These are phyloP conservation scores for Polymixis flavicincta DNA, from an alignment of 2,888 invertebrate genomes.

Conservation along the genomic window DNA sequence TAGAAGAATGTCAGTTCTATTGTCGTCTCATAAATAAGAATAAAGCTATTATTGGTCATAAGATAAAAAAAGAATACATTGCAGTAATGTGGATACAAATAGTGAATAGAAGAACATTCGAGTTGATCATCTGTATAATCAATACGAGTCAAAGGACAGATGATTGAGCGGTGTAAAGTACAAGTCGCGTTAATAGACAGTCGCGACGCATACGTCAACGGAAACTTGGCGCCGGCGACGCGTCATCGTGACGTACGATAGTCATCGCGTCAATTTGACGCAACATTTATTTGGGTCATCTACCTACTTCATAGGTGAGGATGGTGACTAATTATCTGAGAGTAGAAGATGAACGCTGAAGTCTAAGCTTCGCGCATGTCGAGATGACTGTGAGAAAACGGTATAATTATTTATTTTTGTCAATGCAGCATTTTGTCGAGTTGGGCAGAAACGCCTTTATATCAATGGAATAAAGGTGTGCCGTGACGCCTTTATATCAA, in stretches of 20 bases:
- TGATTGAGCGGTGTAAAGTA: conserved; percentile 59
- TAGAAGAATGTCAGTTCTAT: not conserved
- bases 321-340: not conserved
- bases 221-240: conserved; percentile 40
- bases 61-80: not conserved
- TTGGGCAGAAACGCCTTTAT: conserved; percentile 1
- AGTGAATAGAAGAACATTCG: conserved; percentile 32
- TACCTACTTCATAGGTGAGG: not conserved
- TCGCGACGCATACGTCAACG: conserved; percentile 51
- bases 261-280: conserved; percentile 22
- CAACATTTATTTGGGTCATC: conserved; percentile 30
- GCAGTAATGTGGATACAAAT: not conserved
- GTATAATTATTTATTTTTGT: not conserved
- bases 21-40: not conserved
- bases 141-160: conserved; percentile 38
- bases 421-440: not conserved
- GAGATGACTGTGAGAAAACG: not conserved
- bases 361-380: not conserved
- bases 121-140: conserved; percentile 19
- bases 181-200: conserved; percentile 43
- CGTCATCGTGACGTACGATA: conserved; percentile 43
- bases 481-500: no score
- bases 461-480: conserved; percentile 10
- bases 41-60: not conserved
- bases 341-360: not conserved